Base-by-base conservation (phyloP, 2,888 invertebrate species). In the Pseudococcus jackbeardsleyi region DNA sequence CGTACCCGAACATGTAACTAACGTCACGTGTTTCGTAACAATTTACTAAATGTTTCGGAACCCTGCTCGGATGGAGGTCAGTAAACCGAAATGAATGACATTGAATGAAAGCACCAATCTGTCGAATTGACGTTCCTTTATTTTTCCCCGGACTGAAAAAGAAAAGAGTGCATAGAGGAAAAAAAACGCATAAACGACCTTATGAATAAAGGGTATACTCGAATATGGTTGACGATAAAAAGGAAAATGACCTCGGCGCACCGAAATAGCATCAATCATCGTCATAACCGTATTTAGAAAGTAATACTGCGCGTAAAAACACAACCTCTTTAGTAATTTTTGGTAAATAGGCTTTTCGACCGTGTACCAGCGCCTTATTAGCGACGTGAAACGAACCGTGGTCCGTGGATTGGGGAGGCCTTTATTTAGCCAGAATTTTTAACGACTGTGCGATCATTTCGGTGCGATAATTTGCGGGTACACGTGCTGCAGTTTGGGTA, bases 51-150 rank as follows among this genome's bases (percentile, higher is more conserved):
- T 84, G 22, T 8, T 22, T 84, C 33, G 11, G 50, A 84, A 84
- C 84, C 84, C 84, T 50, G 22, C n/a, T 84, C 84, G 22, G 26
- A 59, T 54, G n/a, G 85, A 85, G 85, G 85, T 85, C 85, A 85
- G 85, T 85, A 85, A 85, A 85, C 85, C 85, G 85, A 33, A 85
- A 85, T 26, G 84, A 84, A 48, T 84, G 84, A 84, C 84, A 84
- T 84, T 84, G 84, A 84, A 84, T 84, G 84, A 84, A 84, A 48
- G 46, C 84, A 54, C 50, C 84, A 84, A 84, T 84, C 48, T 84
- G 84, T 84, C 48, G 84, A 84, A 50, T 84, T 84, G 84, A 84
- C 84, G 50, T 48, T 46, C 68, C 26, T 33, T 33, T 33, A n/a
- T 59, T 59, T 82, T 82, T 82, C 46, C 33, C 17, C 8, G 72